Conservation (phyloP, 1,140 invertebrate species). For the Diprion similis region DNA sequence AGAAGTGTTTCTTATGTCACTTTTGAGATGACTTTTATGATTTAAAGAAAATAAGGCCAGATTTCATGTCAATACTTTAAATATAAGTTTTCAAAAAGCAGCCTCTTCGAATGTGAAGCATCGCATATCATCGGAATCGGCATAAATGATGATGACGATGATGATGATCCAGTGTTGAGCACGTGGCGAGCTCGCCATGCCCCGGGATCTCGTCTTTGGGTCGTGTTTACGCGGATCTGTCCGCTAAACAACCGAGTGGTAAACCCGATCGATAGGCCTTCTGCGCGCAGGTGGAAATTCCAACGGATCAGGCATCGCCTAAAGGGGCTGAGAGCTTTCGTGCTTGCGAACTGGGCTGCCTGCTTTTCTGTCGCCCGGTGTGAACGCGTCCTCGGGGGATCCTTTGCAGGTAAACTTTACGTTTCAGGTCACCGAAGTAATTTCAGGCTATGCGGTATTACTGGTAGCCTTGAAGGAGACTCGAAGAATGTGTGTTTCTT, state of each 20-base stretch:
- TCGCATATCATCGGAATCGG: neutral
- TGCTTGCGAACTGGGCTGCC: neutral
- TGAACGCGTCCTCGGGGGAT: neutral
- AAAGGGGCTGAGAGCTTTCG: neutral
- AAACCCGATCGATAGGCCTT: constrained; percentile 4
- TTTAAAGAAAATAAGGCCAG: too few relatives aligned
- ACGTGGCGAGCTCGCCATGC: neutral
- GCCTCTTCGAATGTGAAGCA: too few relatives aligned
- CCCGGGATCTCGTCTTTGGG: neutral
- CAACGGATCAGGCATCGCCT: neutral
- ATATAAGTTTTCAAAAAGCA: too few relatives aligned
- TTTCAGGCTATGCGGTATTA: neutral
- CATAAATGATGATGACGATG: too few relatives aligned
- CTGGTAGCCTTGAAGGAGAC: neutral
- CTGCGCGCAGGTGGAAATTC: constrained; percentile 6
- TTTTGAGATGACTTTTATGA: too few relatives aligned
- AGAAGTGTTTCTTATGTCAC: too few relatives aligned
- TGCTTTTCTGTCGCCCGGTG: neutral
- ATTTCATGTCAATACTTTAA: too few relatives aligned
- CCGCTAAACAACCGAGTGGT: constrained; percentile 3
- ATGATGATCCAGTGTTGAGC: neutral
- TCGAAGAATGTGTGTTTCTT: too few relatives aligned
- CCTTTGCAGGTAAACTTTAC: neutral
- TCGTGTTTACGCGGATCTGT: neutral
- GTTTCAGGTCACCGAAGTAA: neutral